Evolutionary conservation across 2,113 vertebrate genomes (phyloP).

Genomic region (Struthio camelus): DNA sequence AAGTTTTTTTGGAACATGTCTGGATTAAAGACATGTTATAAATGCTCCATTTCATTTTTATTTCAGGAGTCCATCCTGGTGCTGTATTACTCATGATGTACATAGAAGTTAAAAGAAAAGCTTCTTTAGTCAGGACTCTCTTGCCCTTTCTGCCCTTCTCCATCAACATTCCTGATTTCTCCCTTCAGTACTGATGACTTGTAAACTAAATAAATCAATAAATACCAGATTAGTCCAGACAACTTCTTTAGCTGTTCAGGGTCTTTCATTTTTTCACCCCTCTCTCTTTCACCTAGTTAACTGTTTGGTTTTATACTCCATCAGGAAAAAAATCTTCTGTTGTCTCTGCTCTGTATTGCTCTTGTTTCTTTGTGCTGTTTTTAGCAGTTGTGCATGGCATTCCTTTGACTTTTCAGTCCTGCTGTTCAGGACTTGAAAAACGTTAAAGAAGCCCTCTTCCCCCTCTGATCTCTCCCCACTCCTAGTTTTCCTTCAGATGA

Average conservation of each 20-base stretch:
- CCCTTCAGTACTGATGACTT: background rate
- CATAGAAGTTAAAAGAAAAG: background rate
- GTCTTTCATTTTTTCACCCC: background rate
- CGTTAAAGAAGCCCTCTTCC: background rate
- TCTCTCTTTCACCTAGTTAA: background rate
- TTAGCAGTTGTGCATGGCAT: background rate
- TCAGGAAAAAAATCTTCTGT: background rate
- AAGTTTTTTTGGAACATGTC: background rate
- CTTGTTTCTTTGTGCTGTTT: background rate
- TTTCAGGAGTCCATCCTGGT: background rate
- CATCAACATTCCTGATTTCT: background rate
- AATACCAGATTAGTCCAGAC: background rate
- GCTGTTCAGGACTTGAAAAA: background rate
- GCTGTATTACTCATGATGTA: background rate
- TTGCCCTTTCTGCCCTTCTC: conserved; percentile 5
- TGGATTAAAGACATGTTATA: background rate
- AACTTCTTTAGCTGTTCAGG: background rate
- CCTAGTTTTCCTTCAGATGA: background rate
- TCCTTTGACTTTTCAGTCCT: background rate
- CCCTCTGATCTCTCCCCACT: background rate
- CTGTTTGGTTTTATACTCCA: background rate
- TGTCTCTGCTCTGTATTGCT: background rate
- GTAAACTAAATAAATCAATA: background rate
- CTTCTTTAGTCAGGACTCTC: background rate
- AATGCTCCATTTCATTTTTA: background rate